Percentiles rank a stretch among this genome's conserved stretches.
Evolutionary conservation across 2,888 invertebrate genomes (phyloP).

Genomic region (Agrotis exclamationis): DNA sequence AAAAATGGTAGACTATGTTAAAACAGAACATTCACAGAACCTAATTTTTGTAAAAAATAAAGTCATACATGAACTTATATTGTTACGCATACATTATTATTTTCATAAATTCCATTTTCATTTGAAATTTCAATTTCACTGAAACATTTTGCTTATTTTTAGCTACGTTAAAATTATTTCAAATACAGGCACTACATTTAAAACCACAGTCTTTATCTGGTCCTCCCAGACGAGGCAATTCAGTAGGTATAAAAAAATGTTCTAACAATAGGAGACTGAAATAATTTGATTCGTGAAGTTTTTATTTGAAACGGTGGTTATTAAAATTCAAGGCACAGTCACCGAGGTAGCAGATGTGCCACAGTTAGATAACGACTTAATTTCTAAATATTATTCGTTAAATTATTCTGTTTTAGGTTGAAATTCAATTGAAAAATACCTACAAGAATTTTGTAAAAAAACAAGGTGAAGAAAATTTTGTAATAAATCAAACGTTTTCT

Average conservation of each 20-base stretch:
- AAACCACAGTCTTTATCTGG: neutral
- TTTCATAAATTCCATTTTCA: neutral
- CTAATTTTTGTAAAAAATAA: no score
- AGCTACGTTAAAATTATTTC: neutral
- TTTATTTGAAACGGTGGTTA: slow-evolving; percentile 20
- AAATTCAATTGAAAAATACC: neutral
- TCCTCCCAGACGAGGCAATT: neutral
- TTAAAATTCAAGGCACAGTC: slow-evolving; percentile 24
- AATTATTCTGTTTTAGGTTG: neutral
- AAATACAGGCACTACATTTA: no score
- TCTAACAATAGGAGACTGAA: neutral
- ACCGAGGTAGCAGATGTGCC: slow-evolving; percentile 19
- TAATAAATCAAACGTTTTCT: neutral
- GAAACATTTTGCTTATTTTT: neutral
- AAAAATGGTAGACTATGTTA: no score
- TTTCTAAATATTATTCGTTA: slow-evolving; percentile 5
- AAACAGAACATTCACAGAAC: no score
- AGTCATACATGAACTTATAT: no score
- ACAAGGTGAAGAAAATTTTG: neutral
- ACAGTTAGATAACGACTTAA: slow-evolving; percentile 11
- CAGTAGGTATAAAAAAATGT: neutral
- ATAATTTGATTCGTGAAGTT: neutral
- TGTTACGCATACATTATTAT: no score
- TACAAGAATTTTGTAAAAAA: neutral
- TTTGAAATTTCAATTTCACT: neutral